Evolutionary conservation across 1,140 invertebrate species (phyloP).

Genomic region (Bathynomus jamesi): DNA sequence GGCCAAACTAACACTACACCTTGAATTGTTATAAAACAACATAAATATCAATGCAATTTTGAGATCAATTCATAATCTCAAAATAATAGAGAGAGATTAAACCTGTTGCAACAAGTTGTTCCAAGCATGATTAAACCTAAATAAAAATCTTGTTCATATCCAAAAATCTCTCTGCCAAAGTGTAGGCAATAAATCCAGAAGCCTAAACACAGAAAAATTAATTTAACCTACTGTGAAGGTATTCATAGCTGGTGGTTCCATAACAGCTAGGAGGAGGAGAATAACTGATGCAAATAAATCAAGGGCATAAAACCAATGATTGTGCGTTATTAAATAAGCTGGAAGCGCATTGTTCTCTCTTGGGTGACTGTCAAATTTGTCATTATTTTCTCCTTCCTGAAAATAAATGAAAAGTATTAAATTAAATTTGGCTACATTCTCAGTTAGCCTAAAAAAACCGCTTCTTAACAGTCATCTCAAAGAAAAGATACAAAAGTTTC

Average conservation of each 20-base stretch:
- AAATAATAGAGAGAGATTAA: too few species aligned
- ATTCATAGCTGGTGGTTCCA: slow-evolving; percentile 70
- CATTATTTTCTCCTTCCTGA: slow-evolving; percentile 84
- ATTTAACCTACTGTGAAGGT: slow-evolving; percentile 57
- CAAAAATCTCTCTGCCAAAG: too few species aligned
- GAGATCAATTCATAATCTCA: too few species aligned
- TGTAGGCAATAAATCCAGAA: too few species aligned
- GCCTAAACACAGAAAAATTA: too few species aligned
- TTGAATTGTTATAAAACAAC: too few species aligned
- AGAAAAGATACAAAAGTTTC: neutral
- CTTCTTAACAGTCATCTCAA: too few species aligned
- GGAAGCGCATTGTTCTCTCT: slow-evolving; percentile 70
- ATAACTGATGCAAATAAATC: slow-evolving; percentile 70
- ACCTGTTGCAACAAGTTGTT: too few species aligned
- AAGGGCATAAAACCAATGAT: slow-evolving; percentile 76
- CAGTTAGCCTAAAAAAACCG: neutral
- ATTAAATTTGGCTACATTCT: neutral
- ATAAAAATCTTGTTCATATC: too few species aligned
- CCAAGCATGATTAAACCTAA: too few species aligned
- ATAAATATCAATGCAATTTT: too few species aligned
- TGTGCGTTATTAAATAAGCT: slow-evolving; percentile 78
- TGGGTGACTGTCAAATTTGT: slow-evolving; percentile 85
- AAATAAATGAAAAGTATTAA: slow-evolving; percentile 30
- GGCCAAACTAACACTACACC: too few species aligned
- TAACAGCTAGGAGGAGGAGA: slow-evolving; percentile 67